A percentile compares a stretch with the other conserved stretches of the same genome.
These are phyloP conservation scores for Ommatoiulus sabulosus DNA, from an alignment of 2,888 invertebrate species.

Conservation along the genomic window DNA sequence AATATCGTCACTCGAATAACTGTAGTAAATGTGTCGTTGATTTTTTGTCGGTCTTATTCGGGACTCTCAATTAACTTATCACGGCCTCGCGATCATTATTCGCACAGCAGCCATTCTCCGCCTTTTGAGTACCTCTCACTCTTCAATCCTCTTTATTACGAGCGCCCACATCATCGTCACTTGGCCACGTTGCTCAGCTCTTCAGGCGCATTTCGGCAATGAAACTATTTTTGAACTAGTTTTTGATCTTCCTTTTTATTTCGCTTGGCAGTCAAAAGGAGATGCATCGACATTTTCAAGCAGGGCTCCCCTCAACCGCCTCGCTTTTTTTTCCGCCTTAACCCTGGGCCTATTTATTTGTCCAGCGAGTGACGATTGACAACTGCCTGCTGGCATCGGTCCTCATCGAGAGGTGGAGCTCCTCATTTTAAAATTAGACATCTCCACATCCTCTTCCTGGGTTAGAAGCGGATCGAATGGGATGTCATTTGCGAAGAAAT, in stretches of 20 bases:
- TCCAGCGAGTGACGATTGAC: conserved; percentile 26
- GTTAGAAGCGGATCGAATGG: not conserved
- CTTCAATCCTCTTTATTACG: not conserved
- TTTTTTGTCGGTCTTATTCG: not conserved
- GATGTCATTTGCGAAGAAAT: not conserved
- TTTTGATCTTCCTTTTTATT: conserved; percentile 39
- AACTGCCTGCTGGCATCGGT: not conserved
- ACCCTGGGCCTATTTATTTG: conserved; percentile 32
- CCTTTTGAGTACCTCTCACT: not conserved
- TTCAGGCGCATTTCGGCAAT: not conserved
- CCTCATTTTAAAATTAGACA: conserved; percentile 17
- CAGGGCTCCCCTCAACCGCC: not conserved
- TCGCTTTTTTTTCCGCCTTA: not conserved
- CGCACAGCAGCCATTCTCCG: not conserved
- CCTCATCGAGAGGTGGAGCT: conserved; percentile 4
- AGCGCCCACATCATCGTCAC: not conserved
- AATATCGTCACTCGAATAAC: no score
- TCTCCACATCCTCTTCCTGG: not conserved
- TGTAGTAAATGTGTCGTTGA: no score
- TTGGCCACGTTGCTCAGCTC: not conserved
- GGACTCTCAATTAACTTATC: not conserved
- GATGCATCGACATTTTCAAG: conserved; percentile 37
- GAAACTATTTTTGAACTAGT: conserved; percentile 49
- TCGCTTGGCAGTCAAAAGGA: conserved; percentile 14
- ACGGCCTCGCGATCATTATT: not conserved